Evolutionary conservation across 2,888 invertebrate genomes (phyloP).

Genomic region (Cyclophora punctaria): DNA sequence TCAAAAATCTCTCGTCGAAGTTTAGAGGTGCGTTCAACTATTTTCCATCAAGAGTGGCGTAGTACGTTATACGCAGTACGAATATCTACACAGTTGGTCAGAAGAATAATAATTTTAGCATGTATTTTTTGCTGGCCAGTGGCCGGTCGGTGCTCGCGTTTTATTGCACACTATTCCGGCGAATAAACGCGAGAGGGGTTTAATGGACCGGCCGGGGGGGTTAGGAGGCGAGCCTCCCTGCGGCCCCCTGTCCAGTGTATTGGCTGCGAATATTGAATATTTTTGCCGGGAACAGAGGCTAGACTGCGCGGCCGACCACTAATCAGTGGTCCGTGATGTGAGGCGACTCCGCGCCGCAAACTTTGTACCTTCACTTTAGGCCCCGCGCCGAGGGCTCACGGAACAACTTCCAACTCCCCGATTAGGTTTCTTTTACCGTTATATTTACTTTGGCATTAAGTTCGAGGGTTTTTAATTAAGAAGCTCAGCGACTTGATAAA

Average conservation of each 20-base stretch:
- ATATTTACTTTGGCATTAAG: no score
- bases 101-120: conserved; percentile 62
- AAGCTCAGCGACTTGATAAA: no score
- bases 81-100: conserved; percentile 32
- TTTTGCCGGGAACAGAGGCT: conserved; percentile 51
- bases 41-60: conserved; percentile 17
- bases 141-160: conserved; percentile 57
- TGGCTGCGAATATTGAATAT: conserved; percentile 65
- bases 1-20: conserved; percentile 25
- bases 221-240: conserved; percentile 11
- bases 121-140: conserved; percentile 62
- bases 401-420: no score
- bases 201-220: conserved; percentile 51
- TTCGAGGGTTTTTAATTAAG: no score
- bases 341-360: conserved; percentile 27
- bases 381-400: neutral
- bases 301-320: conserved; percentile 43
- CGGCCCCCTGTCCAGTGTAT: conserved; percentile 36
- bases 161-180: conserved; percentile 71
- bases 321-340: conserved; percentile 50
- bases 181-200: conserved; percentile 58
- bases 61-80: conserved; percentile 18
- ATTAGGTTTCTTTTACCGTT: no score
- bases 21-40: conserved; percentile 18
- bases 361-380: conserved; percentile 14